Evolutionary conservation across 1,140 invertebrate genomes (phyloP).

Genomic region (Dryas iulia): DNA sequence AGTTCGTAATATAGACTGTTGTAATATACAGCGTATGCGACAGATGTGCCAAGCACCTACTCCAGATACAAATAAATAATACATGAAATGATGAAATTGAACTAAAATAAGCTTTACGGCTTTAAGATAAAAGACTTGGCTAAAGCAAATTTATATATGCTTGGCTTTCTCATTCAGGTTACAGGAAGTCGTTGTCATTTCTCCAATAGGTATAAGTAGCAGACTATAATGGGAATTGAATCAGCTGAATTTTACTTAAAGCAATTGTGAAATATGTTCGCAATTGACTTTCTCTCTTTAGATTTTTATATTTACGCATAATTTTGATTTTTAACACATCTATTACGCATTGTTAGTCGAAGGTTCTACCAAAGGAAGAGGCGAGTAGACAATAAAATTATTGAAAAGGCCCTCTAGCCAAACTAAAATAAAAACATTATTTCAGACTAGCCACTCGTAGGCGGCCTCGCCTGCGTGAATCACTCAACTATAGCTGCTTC

Average conservation of each 20-base stretch:
- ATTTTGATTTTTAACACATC: no score
- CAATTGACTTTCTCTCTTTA: no score
- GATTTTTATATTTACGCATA: background rate
- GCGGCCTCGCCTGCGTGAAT: no score
- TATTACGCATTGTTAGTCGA: no score
- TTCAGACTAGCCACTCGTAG: no score
- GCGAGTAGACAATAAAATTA: no score
- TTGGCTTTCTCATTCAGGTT: constrained; percentile 23
- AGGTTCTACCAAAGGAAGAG: no score
- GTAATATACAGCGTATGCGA: constrained; percentile 29
- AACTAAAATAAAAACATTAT: no score
- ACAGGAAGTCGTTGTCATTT: constrained; percentile 43
- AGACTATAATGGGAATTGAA: constrained; percentile 32
- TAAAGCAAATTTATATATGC: constrained; percentile 1
- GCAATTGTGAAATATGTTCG: no score
- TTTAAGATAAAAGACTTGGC: background rate
- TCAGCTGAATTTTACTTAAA: constrained; percentile 10
- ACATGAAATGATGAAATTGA: background rate
- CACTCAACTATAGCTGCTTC: no score
- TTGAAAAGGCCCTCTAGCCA: no score
- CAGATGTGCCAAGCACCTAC: constrained; percentile 35
- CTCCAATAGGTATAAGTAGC: constrained; percentile 25
- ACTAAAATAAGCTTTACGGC: constrained; percentile 20
- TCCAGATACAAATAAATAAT: constrained; percentile 16
- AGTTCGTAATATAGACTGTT: constrained; percentile 20